Evolutionary conservation across 2,797 vertebrate species (phyloP).

Genomic region (Thripadectes ignobilis): DNA sequence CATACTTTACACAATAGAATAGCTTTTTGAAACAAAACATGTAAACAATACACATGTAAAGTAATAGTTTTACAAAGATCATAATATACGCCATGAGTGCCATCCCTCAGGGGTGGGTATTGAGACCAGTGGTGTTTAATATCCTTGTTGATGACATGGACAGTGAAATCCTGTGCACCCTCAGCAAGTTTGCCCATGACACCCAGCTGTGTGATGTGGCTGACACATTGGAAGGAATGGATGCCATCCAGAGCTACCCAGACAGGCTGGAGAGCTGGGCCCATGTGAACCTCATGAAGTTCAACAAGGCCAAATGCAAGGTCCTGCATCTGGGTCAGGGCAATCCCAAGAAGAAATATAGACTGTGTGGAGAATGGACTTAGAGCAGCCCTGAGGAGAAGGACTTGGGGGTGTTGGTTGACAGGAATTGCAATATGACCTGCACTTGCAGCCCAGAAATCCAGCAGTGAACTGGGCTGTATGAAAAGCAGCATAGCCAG

Average conservation of each 20-base stretch:
- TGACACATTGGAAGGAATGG: background rate
- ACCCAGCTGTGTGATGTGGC: background rate
- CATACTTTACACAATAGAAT: background rate
- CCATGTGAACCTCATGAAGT: background rate
- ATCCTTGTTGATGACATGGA: background rate
- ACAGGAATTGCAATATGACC: background rate
- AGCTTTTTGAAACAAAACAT: background rate
- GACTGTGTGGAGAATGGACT: background rate
- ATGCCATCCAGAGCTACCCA: background rate
- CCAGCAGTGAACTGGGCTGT: background rate
- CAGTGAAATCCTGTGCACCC: background rate
- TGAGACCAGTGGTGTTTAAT: background rate
- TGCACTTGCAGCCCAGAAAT: background rate
- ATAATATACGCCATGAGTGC: background rate
- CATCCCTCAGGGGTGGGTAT: background rate
- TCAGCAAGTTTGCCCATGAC: too few relatives aligned
- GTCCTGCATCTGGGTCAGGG: background rate
- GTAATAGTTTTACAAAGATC: background rate
- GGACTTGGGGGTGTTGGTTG: background rate
- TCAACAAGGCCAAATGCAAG: fast-evolving
- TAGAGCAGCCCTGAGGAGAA: background rate
- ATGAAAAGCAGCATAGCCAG: background rate
- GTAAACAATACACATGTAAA: background rate
- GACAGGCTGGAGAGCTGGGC: background rate
- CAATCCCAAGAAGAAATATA: background rate